Evolutionary conservation across 1,140 invertebrate species (phyloP).

Genomic region (Whitmania pigra): DNA sequence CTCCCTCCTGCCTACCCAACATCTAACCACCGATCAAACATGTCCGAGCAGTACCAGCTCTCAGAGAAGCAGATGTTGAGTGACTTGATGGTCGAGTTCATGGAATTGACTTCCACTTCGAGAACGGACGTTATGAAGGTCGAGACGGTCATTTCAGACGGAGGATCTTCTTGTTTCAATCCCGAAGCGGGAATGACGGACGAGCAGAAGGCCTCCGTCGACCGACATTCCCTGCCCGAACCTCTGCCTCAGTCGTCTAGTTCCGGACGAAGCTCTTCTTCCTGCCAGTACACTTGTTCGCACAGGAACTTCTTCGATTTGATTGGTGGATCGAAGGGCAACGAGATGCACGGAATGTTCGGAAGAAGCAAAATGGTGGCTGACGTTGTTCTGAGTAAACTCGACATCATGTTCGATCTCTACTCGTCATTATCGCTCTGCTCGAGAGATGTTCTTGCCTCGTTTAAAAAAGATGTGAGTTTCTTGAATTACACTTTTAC

Average conservation of each 20-base stretch:
- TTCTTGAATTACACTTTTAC: constrained; percentile 34
- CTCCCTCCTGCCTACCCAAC: constrained; percentile 37
- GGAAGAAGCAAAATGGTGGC: constrained; percentile 28
- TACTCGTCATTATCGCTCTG: constrained; percentile 49
- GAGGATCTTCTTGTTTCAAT: not conserved
- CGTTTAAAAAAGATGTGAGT: too few relatives aligned
- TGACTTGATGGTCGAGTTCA: not conserved
- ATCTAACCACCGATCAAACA: not conserved
- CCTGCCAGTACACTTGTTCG: not conserved
- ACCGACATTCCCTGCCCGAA: too few relatives aligned
- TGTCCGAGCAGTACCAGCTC: too few relatives aligned
- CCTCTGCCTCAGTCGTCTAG: too few relatives aligned
- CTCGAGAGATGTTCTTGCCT: constrained; percentile 27
- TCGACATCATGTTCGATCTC: constrained; percentile 62
- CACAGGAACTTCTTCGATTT: constrained; percentile 5
- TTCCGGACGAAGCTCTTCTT: not conserved
- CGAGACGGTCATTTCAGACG: constrained; percentile 28
- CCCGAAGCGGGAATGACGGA: not conserved
- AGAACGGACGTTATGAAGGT: constrained; percentile 27
- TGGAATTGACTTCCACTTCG: constrained; percentile 12
- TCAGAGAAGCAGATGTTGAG: not conserved
- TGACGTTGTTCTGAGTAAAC: constrained; percentile 37
- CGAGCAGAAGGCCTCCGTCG: not conserved
- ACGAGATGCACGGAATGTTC: not conserved
- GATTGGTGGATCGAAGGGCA: too few relatives aligned